phyloP scores from a whole-genome alignment of 2,113 vertebrate species.

The Heterotilapia buettikoferi region DNA sequence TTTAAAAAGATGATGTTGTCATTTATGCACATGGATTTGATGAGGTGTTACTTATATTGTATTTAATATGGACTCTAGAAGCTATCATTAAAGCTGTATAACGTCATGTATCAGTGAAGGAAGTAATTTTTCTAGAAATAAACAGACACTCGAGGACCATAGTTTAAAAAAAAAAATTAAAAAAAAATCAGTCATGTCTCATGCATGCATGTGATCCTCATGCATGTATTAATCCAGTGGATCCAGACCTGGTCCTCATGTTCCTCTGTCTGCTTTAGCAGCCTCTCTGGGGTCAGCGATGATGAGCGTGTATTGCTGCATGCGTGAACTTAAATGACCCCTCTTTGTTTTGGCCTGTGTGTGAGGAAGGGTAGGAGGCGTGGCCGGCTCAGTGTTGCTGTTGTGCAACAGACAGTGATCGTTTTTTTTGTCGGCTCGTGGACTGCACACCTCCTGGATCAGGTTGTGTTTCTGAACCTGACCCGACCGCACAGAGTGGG shows the following conservation, averaged over 20 bases:
- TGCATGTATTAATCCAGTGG: background rate
- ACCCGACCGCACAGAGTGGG: background rate
- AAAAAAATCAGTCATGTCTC: background rate
- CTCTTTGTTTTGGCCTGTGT: background rate
- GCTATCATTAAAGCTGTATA: background rate
- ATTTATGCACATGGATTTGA: background rate
- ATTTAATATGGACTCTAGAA: background rate
- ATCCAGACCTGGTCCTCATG: background rate
- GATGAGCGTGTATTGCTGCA: background rate
- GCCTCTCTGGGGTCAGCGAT: background rate
- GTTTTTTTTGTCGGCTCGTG: background rate
- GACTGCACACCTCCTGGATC: background rate
- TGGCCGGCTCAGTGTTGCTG: background rate
- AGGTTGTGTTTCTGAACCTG: slow-evolving; percentile 5
- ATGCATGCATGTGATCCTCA: background rate
- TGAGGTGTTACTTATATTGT: background rate
- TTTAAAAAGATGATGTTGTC: background rate
- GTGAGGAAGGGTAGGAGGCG: background rate
- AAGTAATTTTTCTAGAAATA: background rate
- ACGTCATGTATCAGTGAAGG: background rate
- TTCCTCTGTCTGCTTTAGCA: background rate
- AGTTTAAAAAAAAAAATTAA: background rate
- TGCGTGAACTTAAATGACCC: background rate
- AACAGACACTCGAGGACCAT: background rate
- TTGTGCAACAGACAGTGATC: background rate